Evolutionary conservation across 2,888 invertebrate genomes (phyloP), one percentile per base, ranked within the genome.

Genomic region (Philereme transversata): DNA sequence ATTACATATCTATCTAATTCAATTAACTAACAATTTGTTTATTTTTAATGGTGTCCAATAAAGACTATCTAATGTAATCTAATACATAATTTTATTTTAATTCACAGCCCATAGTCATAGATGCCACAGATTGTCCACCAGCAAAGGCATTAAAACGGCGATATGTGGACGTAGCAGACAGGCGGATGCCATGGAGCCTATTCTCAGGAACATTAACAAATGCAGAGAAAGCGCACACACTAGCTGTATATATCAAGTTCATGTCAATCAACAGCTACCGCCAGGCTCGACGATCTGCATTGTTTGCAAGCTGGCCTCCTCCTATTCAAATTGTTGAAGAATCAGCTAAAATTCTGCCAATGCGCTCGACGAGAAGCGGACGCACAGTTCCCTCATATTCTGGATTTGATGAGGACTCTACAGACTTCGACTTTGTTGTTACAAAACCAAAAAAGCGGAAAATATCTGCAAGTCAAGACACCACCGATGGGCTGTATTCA

Each of bases 121-220:
- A 76, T 38, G 68, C 57, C 57, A 51, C 57, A 9, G 62, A 62
- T 43, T 70, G 64, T 51, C 54, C 73, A 47, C 63, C 77, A 36
- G 68, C 81, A 54, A 86, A 80, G 63, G 78, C 76, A n/a, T 78
- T 91, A 81, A 88, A 87, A 67, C 83, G 91, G 60, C 77, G 83
- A 5, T 87, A 83, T 70, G 62, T 87, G 48, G 86, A 91, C 78
- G 92, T 91, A 0, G 81, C 74, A 69, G 92, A 92, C 52, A 84
- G 89, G 63, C 77, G 92, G 41, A 78, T 92, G 83, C 92, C 92
- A n/a, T 92, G 92, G 92, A 87, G 92, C 62, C 68, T 92, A 8
- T 69, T 92, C 40, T 88, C 92, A 3, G 77, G 71, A 33, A 72
- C 81, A 40, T 72, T 90, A 50, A 84, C 86, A 33, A 83, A 82